Conservation (phyloP, 2,888 invertebrate genomes). For the Perithous albicinctus region DNA sequence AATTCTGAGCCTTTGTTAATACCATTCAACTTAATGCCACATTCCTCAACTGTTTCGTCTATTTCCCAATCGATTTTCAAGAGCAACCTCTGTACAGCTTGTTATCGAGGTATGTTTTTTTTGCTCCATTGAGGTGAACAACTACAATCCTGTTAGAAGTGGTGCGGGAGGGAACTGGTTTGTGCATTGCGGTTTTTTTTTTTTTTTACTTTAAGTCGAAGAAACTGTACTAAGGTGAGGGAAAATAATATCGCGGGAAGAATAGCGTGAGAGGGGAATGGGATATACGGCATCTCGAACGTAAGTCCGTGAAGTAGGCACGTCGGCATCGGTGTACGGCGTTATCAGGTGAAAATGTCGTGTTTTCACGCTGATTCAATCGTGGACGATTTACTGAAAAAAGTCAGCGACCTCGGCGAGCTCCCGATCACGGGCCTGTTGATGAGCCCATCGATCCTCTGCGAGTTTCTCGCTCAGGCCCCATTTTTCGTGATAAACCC, state of each 20-base stretch:
- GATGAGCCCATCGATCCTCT: conserved; percentile 92
- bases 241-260: not conserved
- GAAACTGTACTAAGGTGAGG: not conserved
- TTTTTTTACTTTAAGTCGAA: not conserved
- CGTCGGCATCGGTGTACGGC: not conserved
- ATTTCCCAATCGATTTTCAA: conserved; percentile 18
- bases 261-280: not conserved
- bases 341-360: not conserved
- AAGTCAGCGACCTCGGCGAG: conserved; percentile 92
- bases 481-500: conserved; percentile 91
- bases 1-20: not conserved
- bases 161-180: not conserved
- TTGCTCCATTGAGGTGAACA: not conserved
- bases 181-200: not conserved
- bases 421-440: conserved; percentile 90
- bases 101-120: not conserved
- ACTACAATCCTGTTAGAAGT: conserved; percentile 9
- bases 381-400: conserved; percentile 84
- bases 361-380: conserved; percentile 3
- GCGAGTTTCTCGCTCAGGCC: conserved; percentile 89
- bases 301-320: not conserved
- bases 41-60: conserved; percentile 13
- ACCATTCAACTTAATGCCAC: not conserved
- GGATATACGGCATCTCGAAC: not conserved
- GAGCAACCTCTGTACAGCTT: conserved; percentile 1